Evolutionary conservation across 2,797 vertebrate species (phyloP).

Genomic region (Notoglanidium macrostoma): DNA sequence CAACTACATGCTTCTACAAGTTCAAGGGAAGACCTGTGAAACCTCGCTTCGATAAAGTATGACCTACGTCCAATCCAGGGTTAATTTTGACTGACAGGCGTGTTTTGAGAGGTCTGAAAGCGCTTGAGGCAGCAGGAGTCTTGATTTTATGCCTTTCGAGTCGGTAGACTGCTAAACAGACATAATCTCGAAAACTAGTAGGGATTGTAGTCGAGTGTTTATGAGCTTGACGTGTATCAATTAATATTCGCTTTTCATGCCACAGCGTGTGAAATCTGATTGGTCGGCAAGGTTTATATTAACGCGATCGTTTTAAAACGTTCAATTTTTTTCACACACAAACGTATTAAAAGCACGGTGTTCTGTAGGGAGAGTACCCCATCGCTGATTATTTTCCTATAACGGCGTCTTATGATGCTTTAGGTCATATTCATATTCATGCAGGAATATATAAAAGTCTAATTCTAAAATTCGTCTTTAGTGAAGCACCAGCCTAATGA

Average conservation of each 20-base stretch:
- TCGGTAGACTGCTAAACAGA: neutral
- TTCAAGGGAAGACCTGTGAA: conserved; percentile 5
- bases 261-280: neutral
- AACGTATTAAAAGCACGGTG: neutral
- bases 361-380: neutral
- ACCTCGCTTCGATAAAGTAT: neutral
- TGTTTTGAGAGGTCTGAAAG: neutral
- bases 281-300: neutral
- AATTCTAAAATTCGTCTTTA: neutral
- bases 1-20: neutral
- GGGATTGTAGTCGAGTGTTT: neutral
- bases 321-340: neutral
- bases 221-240: neutral
- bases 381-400: neutral
- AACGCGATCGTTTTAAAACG: neutral
- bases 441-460: too few species aligned
- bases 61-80: neutral
- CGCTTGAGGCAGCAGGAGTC: neutral
- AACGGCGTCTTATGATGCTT: too few species aligned
- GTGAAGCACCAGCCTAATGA: neutral
- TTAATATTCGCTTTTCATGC: neutral
- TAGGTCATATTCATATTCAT: too few species aligned
- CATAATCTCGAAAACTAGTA: neutral
- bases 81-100: neutral
- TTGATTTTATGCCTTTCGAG: neutral